Percentiles rank a stretch among this genome's conserved stretches.
Evolutionary conservation across 2,797 vertebrate genomes (phyloP).

Genomic region (Gastrophryne carolinensis): DNA sequence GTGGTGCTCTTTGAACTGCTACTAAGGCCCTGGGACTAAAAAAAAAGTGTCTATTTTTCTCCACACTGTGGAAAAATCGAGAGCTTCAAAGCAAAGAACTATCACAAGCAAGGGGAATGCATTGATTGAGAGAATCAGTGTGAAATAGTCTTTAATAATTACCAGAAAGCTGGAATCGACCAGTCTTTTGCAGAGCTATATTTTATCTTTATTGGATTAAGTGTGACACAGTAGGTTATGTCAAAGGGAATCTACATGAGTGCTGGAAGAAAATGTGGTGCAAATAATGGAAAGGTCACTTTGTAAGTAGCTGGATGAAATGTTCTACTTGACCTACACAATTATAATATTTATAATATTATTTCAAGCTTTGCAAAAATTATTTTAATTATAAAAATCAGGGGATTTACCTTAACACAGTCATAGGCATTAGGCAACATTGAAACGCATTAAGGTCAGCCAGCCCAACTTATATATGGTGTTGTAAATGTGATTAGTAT

Average conservation of each 20-base stretch:
- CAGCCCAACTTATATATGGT: too few relatives aligned
- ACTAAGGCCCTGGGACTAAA: conserved; percentile 66
- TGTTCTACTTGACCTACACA: conserved; percentile 73
- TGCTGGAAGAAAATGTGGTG: conserved; percentile 81
- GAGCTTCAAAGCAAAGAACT: conserved; percentile 71
- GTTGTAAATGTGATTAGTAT: too few relatives aligned
- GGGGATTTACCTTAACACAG: too few relatives aligned
- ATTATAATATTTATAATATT: conserved; percentile 75
- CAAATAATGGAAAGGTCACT: conserved; percentile 80
- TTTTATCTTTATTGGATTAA: conserved; percentile 83
- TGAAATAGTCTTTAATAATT: conserved; percentile 80
- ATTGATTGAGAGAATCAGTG: conserved; percentile 72
- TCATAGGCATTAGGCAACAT: too few relatives aligned
- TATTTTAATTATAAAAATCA: conserved; percentile 66
- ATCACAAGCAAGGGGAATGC: conserved; percentile 66
- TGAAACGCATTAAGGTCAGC: too few relatives aligned
- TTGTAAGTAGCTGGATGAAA: conserved; percentile 73
- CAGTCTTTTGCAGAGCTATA: conserved; percentile 75
- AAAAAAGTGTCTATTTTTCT: conserved; percentile 62
- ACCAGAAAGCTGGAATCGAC: conserved; percentile 74
- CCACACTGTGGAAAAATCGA: conserved; percentile 69
- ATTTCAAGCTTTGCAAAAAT: conserved; percentile 53
- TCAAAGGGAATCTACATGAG: conserved; percentile 79
- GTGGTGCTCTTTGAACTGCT: conserved; percentile 74
- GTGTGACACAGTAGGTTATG: conserved; percentile 79